These are phyloP conservation scores for Corvus cornix DNA, from an alignment of 2,113 vertebrate genomes.

Conservation along the genomic window DNA sequence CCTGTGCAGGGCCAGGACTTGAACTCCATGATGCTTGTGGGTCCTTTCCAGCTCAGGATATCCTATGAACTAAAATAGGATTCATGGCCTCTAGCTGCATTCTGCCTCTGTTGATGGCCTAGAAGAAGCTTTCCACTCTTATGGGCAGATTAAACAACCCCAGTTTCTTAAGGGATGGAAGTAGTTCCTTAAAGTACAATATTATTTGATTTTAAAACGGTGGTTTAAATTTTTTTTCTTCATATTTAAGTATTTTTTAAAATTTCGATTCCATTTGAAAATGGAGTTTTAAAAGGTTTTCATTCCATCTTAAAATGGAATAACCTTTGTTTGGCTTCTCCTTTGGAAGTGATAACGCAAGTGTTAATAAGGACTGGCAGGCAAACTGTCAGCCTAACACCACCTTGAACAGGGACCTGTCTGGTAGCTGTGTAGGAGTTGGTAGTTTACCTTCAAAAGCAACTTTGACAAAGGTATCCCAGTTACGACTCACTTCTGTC, in stretches of 20 bases:
- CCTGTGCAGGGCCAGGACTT: neutral
- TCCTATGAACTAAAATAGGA: neutral
- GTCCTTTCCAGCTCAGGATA: neutral
- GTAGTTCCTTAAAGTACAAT: neutral
- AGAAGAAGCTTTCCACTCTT: neutral
- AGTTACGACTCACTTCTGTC: neutral
- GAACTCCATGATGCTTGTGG: neutral
- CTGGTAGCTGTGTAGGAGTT: neutral
- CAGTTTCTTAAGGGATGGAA: neutral
- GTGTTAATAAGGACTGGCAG: neutral
- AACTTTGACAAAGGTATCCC: neutral
- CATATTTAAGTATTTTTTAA: neutral
- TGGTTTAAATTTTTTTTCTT: neutral
- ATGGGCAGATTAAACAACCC: rapidly evolving
- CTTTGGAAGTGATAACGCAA: neutral
- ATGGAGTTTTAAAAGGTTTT: neutral
- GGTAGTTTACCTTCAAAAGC: neutral
- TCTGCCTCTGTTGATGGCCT: neutral
- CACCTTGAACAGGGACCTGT: rapidly evolving
- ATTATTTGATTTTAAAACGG: neutral
- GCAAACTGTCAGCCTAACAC: neutral
- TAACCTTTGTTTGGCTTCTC: neutral
- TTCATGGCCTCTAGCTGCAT: rapidly evolving
- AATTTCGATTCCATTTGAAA: rapidly evolving
- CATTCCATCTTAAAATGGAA: neutral